These are phyloP conservation scores for Lophius americanus DNA, from an alignment of 2,797 vertebrate species.

Conservation along the genomic window DNA sequence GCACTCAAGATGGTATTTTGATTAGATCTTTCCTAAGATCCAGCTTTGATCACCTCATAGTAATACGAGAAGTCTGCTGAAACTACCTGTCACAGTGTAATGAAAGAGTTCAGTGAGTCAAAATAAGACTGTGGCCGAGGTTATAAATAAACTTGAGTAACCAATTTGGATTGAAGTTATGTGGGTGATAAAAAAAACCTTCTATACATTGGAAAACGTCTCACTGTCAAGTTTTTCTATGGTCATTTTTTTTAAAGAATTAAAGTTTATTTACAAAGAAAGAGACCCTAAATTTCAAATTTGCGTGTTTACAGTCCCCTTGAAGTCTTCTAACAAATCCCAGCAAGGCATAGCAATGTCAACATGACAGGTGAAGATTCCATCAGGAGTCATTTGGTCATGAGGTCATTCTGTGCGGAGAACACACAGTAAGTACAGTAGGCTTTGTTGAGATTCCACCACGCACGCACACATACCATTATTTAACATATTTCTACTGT, in stretches of 20 bases:
- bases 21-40: slow-evolving; percentile 14
- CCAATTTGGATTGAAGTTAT: slow-evolving; percentile 41
- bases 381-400: not conserved
- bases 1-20: slow-evolving; percentile 16
- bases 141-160: slow-evolving; percentile 54
- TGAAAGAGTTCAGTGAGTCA: slow-evolving; percentile 40
- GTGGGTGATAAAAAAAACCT: slow-evolving; percentile 27
- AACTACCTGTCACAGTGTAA: slow-evolving; percentile 49
- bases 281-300: not conserved
- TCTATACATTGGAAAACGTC: slow-evolving; percentile 14
- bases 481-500: not conserved
- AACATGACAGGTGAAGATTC: not conserved
- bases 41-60: slow-evolving; percentile 13
- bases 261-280: too few relatives aligned
- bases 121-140: slow-evolving; percentile 32
- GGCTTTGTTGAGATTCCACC: slow-evolving; percentile 13
- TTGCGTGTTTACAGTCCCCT: not conserved
- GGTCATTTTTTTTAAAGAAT: slow-evolving; percentile 10
- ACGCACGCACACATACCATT: not conserved
- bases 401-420: not conserved
- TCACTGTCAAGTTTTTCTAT: slow-evolving; percentile 12
- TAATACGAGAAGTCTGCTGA: slow-evolving; percentile 57
- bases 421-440: not conserved
- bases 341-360: not conserved
- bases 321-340: not conserved